Percentiles rank a stretch among this genome's conserved stretches.
These are phyloP conservation scores for Drosophila colorata DNA, from an alignment of 2,888 invertebrate species.

Conservation along the genomic window DNA sequence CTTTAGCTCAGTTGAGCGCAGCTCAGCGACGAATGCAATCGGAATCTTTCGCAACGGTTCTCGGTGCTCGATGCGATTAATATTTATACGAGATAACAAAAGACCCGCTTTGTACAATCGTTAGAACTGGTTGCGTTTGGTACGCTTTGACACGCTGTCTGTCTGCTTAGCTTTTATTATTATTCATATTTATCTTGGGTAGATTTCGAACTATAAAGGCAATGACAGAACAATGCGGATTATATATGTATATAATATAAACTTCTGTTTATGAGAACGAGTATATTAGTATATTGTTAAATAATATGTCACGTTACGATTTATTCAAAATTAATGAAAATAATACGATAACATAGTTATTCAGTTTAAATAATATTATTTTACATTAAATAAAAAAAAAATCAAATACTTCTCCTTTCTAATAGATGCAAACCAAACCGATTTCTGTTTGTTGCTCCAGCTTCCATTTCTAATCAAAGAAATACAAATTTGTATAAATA, in stretches of 20 bases:
- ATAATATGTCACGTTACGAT: no score
- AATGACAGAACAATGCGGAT: conserved; percentile 1
- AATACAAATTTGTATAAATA: no score
- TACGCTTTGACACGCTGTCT: neutral
- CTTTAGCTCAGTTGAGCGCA: conserved; percentile 25
- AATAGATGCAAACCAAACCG: no score
- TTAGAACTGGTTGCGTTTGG: conserved; percentile 19
- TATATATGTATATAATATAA: neutral
- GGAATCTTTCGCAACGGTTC: conserved; percentile 27
- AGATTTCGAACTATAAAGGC: conserved; percentile 7
- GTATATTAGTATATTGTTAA: no score
- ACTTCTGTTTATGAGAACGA: neutral
- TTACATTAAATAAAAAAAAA: no score
- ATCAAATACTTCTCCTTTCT: no score
- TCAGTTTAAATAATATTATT: no score
- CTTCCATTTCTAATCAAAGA: no score
- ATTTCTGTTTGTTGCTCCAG: no score
- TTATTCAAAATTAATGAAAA: no score
- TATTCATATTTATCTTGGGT: conserved; percentile 16
- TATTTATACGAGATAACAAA: conserved; percentile 53
- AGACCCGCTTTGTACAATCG: conserved; percentile 38
- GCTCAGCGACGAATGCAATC: conserved; percentile 24
- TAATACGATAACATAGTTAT: no score
- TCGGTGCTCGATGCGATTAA: conserved; percentile 35
- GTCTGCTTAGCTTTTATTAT: neutral